These are phyloP conservation scores for Caenorhabditis sp. DNA, from an alignment of 2,888 invertebrate species.

Conservation along the genomic window DNA sequence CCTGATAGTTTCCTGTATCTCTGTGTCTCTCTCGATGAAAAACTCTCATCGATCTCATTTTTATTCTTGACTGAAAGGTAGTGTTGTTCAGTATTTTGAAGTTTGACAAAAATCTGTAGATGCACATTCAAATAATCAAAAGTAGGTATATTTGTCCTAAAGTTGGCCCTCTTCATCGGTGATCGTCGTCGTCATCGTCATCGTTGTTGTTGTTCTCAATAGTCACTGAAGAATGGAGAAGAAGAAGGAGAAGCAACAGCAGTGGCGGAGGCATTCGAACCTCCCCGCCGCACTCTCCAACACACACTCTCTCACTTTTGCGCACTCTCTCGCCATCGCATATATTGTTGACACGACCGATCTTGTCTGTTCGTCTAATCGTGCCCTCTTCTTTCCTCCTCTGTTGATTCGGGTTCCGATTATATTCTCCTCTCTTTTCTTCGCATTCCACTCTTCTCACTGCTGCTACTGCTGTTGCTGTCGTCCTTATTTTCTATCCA, in stretches of 20 bases:
- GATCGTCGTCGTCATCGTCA: too few relatives aligned
- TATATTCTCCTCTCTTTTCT: conserved; percentile 18
- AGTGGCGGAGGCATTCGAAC: neutral
- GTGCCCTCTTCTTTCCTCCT: conserved; percentile 14
- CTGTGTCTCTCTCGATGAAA: too few relatives aligned
- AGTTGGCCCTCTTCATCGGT: too few relatives aligned
- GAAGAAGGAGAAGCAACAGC: neutral
- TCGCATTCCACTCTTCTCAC: neutral
- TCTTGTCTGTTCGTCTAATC: conserved; percentile 1
- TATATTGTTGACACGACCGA: neutral
- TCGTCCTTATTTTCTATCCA: conserved; percentile 3
- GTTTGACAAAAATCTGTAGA: too few relatives aligned
- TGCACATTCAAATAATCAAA: too few relatives aligned
- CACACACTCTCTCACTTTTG: neutral
- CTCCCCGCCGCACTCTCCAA: neutral
- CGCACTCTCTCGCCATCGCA: conserved; percentile 7
- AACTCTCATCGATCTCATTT: too few relatives aligned
- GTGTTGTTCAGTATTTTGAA: too few relatives aligned
- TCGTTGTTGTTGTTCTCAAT: too few relatives aligned
- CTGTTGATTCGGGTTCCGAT: conserved; percentile 22
- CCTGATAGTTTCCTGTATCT: too few relatives aligned
- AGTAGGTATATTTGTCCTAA: too few relatives aligned
- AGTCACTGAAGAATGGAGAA: neutral
- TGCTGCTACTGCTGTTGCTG: conserved; percentile 3
- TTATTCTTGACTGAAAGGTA: too few relatives aligned